phyloP scores from a whole-genome alignment of 2,797 vertebrate species.

The Tenualosa thibaudeaui region DNA sequence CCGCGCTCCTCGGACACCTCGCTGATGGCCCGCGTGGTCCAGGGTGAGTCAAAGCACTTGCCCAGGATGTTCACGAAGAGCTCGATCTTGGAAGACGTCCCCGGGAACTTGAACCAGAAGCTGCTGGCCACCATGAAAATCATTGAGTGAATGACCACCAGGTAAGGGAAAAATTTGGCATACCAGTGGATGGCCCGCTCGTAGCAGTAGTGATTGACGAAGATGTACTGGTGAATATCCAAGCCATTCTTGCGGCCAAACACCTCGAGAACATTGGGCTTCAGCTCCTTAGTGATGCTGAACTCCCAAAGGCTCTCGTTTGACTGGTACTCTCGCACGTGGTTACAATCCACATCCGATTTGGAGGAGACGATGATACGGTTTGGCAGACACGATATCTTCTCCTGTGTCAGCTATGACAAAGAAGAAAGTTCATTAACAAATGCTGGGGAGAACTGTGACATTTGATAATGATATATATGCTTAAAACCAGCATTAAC shows the following conservation, averaged over 20 bases:
- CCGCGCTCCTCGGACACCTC: slow-evolving; percentile 87
- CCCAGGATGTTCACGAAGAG: slow-evolving; percentile 86
- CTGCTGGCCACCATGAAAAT: slow-evolving; percentile 90
- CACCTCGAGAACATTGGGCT: slow-evolving; percentile 66
- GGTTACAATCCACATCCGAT: slow-evolving; percentile 72
- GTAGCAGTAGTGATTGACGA: slow-evolving; percentile 89
- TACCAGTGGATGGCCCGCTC: slow-evolving; percentile 90
- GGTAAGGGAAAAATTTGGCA: slow-evolving; percentile 90
- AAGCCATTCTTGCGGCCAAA: slow-evolving; percentile 82
- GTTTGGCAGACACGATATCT: slow-evolving; percentile 87
- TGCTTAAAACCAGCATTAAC: neutral
- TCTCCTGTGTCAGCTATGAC: slow-evolving; percentile 86
- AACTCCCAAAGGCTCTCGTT: slow-evolving; percentile 61
- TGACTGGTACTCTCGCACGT: slow-evolving; percentile 64
- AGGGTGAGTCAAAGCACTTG: slow-evolving; percentile 91
- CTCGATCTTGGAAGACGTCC: slow-evolving; percentile 91
- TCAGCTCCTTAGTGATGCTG: slow-evolving; percentile 41
- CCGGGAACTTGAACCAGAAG: slow-evolving; percentile 94
- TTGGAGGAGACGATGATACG: slow-evolving; percentile 67
- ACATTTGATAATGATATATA: neutral
- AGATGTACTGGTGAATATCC: slow-evolving; percentile 89
- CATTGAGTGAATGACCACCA: slow-evolving; percentile 88
- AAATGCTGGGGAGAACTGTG: neutral
- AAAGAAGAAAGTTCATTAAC: neutral
- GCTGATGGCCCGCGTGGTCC: slow-evolving; percentile 88